Evolutionary conservation across 2,113 vertebrate genomes (phyloP).

Genomic region (Fukomys damarensis): DNA sequence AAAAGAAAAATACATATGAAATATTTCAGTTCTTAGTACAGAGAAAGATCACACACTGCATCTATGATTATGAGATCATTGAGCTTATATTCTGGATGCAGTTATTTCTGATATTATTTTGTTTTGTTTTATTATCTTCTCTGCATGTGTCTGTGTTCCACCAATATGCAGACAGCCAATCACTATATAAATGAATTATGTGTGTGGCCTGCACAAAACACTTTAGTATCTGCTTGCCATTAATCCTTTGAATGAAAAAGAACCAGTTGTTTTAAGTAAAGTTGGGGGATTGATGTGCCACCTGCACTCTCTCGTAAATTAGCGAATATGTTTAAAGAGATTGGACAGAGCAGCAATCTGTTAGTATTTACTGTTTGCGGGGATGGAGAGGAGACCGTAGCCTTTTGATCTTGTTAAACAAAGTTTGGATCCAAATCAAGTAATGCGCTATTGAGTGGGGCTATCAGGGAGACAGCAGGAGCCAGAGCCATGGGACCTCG

Average conservation of each 20-base stretch:
- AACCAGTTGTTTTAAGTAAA: slow-evolving; percentile 51
- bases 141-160: not conserved
- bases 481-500: no score
- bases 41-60: not conserved
- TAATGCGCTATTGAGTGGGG: not conserved
- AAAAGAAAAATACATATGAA: not conserved
- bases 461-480: not conserved
- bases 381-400: not conserved
- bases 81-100: not conserved
- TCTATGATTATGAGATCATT: not conserved
- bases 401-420: not conserved
- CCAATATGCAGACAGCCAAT: not conserved
- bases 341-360: not conserved
- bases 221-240: slow-evolving; percentile 41
- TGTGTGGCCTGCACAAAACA: not conserved
- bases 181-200: not conserved
- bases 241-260: slow-evolving; percentile 56
- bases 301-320: slow-evolving; percentile 2
- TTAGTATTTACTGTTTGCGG: not conserved
- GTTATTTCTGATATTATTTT: not conserved
- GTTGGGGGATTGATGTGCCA: slow-evolving; percentile 5
- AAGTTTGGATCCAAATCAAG: slow-evolving; percentile 9
- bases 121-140: not conserved
- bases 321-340: slow-evolving; percentile 26
- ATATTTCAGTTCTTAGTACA: not conserved